Base-by-base conservation (phyloP, 2,113 vertebrate species). In the Silurus glanis region DNA sequence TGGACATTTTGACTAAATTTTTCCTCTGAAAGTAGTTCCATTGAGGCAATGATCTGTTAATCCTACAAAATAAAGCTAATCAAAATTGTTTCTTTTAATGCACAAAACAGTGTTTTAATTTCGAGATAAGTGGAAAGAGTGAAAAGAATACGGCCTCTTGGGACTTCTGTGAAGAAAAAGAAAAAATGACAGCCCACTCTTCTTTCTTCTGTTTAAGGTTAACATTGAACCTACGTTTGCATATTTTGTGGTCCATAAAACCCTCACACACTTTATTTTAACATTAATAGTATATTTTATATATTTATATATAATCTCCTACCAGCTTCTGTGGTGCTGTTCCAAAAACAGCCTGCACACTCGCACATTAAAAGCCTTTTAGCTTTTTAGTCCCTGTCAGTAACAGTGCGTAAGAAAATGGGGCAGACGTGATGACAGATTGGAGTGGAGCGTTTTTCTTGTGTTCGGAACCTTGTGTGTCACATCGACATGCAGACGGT, bases 401-500 rank as follows among this genome's bases (percentile, higher is more conserved):
- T 92, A 94, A 93, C 92, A 94, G 94, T 89, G 89, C 84, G 92
- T 89, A 93, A 84, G 93, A 92, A 91, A 91, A 94, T 89, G 90
- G 93, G 86, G 86, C 28, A 92, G 92, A 93, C 90, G 93, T 89
- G 91, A 85, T 85, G 85, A 91, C 89, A 93, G 89, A 91, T 51
- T 76, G 86, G 91, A 89, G 88, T 45, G 49, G 84, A 80, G 87
- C 89, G 80, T 84, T 87, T 85, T 83, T 88, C 89, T 89, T 89
- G 93, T 93, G 93, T 91, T 95, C 79, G 84, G 92, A 93, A 95
- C 93, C 93, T 93, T 91, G 94, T 89, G 94, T 90, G 94, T 90
- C 94, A 94, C 95, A 94, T 95, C 94, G 96, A 95, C 97, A 96
- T 96, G 97, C 97, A 97, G 95, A 94, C 87, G 90, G 88, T 90